A percentile compares a stretch with the other conserved stretches of the same genome.
Evolutionary conservation across 2,888 invertebrate genomes (phyloP).

Genomic region (Lycocerus yunnanus): DNA sequence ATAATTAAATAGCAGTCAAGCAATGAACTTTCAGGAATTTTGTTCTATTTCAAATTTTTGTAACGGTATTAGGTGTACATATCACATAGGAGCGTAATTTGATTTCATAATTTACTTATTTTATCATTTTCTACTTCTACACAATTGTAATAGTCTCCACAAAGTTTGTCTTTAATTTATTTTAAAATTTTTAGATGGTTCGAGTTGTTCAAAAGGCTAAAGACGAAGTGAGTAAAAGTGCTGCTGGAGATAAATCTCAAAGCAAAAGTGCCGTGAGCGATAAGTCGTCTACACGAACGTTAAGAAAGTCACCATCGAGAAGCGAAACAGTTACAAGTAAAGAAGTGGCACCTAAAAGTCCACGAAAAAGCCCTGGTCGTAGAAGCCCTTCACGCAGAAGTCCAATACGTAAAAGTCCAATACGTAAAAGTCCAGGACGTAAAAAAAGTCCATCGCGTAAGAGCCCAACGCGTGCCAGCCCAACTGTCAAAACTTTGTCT

Average conservation of each 20-base stretch:
- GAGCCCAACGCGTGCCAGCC: not conserved
- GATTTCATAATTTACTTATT: not conserved
- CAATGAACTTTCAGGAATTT: conserved; percentile 1
- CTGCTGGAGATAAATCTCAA: not conserved
- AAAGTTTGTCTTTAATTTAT: not conserved
- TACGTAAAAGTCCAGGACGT: conserved; percentile 23
- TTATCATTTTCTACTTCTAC: not conserved
- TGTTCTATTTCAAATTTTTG: not conserved
- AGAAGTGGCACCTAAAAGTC: not conserved
- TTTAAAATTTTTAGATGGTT: not conserved
- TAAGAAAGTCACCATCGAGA: conserved; percentile 31
- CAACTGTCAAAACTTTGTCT: not conserved
- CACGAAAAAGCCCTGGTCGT: not conserved
- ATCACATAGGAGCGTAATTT: not conserved
- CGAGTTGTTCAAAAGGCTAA: not conserved
- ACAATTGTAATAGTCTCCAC: not conserved
- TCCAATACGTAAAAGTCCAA: conserved; percentile 2
- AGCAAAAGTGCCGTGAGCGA: not conserved
- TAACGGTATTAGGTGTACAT: not conserved
- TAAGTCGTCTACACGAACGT: conserved; percentile 10
- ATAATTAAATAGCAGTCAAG: conserved; percentile 4
- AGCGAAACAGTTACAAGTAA: conserved; percentile 7
- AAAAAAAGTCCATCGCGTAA: conserved; percentile 16
- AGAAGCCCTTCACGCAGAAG: not conserved
- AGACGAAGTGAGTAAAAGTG: not conserved